These are phyloP conservation scores for Hoplodrina blanda DNA, from an alignment of 2,888 invertebrate species.

Conservation along the genomic window DNA sequence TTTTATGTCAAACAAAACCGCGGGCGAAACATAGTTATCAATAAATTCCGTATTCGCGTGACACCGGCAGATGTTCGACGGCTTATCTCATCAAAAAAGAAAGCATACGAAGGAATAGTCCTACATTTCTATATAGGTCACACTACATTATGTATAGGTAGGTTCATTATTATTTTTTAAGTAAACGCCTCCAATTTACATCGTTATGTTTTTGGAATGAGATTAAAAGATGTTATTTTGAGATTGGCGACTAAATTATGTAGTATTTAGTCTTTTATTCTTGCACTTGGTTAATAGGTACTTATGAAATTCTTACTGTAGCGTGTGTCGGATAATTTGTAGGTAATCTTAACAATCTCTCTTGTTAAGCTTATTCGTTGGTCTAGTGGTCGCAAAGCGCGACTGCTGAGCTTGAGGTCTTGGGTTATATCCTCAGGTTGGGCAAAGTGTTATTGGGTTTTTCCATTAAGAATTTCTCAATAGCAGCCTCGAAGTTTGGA, in stretches of 20 bases:
- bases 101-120: constrained; percentile 56
- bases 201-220: constrained; percentile 21
- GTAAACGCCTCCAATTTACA: constrained; percentile 38
- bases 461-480: no score
- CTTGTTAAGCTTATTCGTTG: no score
- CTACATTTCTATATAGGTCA: constrained; percentile 58
- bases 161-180: constrained; percentile 36
- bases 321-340: constrained; percentile 1
- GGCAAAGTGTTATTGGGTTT: no score
- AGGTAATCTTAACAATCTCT: no score
- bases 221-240: constrained; percentile 44
- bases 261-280: background rate
- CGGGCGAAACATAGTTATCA: constrained; percentile 36
- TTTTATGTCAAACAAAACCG: constrained; percentile 27
- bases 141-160: constrained; percentile 12
- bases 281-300: constrained; percentile 8
- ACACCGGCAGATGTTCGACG: constrained; percentile 69
- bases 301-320: constrained; percentile 1
- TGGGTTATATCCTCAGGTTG: no score
- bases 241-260: constrained; percentile 32
- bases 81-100: constrained; percentile 68
- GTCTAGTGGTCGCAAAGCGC: no score
- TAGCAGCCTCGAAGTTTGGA: no score
- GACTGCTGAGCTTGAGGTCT: no score
- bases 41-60: constrained; percentile 70